Percentiles rank a stretch among this genome's conserved stretches.
phyloP scores from a whole-genome alignment of 1,140 invertebrate species.

The Cherax quadricarinatus region DNA sequence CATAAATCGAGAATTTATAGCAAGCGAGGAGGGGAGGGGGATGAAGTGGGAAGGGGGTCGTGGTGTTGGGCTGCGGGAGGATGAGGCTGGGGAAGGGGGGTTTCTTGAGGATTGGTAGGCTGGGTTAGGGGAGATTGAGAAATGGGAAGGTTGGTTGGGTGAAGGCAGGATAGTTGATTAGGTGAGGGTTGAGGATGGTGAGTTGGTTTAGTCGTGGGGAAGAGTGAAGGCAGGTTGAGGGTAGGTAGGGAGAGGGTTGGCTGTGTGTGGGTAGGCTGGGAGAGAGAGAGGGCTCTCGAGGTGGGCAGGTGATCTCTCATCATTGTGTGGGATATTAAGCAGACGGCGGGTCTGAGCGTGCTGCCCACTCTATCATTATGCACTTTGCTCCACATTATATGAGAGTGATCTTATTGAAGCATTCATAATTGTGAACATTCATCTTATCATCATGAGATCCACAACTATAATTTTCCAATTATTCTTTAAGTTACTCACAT shows the following conservation, averaged over 20 bases:
- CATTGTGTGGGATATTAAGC: slow-evolving; percentile 26
- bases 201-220: background rate
- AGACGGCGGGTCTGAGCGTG: slow-evolving; percentile 16
- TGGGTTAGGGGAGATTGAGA: too few species aligned
- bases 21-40: too few species aligned
- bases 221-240: slow-evolving; percentile 12
- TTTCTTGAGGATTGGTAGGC: too few species aligned
- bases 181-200: too few species aligned
- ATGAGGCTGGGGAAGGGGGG: too few species aligned
- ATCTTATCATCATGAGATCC: slow-evolving; percentile 15
- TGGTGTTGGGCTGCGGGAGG: too few species aligned
- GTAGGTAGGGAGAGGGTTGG: slow-evolving; percentile 20
- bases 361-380: slow-evolving; percentile 39
- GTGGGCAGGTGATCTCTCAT: slow-evolving; percentile 33
- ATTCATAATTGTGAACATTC: slow-evolving; percentile 29
- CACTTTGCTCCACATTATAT: slow-evolving; percentile 55
- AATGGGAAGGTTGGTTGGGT: too few species aligned
- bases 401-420: slow-evolving; percentile 15
- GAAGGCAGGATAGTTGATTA: too few species aligned
- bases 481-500: slow-evolving; percentile 24
- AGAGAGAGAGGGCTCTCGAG: background rate
- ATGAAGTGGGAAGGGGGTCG: too few species aligned
- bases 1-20: background rate
- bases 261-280: background rate
- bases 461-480: slow-evolving; percentile 31